Conservation (phyloP, 2,797 vertebrate species). For the Liasis olivaceus region DNA sequence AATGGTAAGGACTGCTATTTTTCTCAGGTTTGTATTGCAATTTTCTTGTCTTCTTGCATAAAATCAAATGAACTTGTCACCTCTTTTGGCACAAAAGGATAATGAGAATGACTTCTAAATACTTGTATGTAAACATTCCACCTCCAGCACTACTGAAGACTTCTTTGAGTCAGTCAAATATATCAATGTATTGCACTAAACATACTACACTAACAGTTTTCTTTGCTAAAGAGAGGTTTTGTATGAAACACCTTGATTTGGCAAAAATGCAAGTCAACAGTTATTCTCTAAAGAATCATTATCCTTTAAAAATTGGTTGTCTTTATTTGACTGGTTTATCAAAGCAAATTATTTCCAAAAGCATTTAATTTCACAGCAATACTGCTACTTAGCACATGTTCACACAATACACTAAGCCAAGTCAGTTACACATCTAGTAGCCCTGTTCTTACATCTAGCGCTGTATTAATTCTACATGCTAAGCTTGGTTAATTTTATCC, state of each 20-base stretch:
- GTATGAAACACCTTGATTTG: not conserved
- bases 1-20: not conserved
- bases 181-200: not conserved
- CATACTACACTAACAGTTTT: not conserved
- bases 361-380: not conserved
- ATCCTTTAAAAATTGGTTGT: not conserved
- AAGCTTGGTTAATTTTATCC: not conserved
- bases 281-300: not conserved
- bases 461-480: not conserved
- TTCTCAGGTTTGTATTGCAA: not conserved
- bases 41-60: not conserved
- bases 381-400: not conserved
- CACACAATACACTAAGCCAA: not conserved
- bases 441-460: not conserved
- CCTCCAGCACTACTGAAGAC: not conserved
- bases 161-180: not conserved
- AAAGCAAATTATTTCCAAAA: not conserved
- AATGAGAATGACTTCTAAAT: not conserved
- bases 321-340: not conserved
- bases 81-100: not conserved
- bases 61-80: not conserved
- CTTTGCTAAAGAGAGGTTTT: not conserved
- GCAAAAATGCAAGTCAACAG: not conserved
- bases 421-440: not conserved
- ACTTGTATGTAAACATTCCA: not conserved